Evolutionary conservation across 2,113 vertebrate genomes (phyloP).

Genomic region (Elachura formosa): DNA sequence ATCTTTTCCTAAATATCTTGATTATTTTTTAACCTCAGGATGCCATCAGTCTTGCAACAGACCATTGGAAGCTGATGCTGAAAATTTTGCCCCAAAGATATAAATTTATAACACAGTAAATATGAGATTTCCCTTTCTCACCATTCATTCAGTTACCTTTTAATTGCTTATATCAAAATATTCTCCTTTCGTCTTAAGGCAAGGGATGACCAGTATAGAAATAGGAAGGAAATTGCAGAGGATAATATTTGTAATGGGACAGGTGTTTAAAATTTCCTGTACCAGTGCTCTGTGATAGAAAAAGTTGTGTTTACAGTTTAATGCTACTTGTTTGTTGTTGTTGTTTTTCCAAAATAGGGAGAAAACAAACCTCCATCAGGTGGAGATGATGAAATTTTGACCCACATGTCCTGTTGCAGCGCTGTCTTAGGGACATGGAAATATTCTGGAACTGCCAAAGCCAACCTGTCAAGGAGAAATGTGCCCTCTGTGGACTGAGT

Average conservation of each 20-base stretch:
- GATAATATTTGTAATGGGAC: not conserved
- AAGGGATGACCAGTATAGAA: not conserved
- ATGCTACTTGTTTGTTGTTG: not conserved
- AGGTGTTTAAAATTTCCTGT: not conserved
- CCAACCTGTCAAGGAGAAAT: not conserved
- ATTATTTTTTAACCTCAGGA: not conserved
- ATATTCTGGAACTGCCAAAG: not conserved
- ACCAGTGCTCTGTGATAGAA: not conserved
- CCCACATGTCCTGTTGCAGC: not conserved
- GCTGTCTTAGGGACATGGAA: not conserved
- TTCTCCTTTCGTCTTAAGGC: not conserved
- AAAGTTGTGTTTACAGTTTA: not conserved
- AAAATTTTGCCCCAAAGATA: not conserved
- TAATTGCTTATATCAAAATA: not conserved
- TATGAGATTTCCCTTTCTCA: not conserved
- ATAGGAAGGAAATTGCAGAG: not conserved
- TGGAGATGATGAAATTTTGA: not conserved
- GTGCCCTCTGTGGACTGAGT: accelerated
- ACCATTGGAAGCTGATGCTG: not conserved
- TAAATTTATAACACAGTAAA: not conserved
- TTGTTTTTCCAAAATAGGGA: not conserved
- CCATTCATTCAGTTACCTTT: not conserved
- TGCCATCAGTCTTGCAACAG: not conserved
- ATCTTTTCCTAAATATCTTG: not conserved
- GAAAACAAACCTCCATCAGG: not conserved